Evolutionary conservation across 2,113 vertebrate genomes (phyloP).

Genomic region (Hippopotamus amphibius): DNA sequence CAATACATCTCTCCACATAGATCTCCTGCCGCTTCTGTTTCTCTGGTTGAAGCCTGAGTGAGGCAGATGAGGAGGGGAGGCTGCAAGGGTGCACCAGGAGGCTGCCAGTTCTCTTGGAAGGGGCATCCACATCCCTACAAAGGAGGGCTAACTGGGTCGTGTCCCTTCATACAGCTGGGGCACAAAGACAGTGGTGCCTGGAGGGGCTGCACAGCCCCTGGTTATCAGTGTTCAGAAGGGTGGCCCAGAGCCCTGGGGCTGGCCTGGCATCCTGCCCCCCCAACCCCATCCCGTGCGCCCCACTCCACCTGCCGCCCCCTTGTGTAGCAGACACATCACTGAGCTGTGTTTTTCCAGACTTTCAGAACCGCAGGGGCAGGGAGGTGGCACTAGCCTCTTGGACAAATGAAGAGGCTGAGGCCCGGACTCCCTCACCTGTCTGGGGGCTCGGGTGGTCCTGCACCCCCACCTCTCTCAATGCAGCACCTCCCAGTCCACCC

Average conservation of each 20-base stretch:
- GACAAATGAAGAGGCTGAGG: background rate
- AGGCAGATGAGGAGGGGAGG: background rate
- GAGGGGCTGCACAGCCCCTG: background rate
- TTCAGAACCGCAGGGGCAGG: background rate
- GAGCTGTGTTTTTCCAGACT: background rate
- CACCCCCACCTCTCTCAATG: background rate
- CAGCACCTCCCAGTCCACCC: background rate
- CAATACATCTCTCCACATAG: background rate
- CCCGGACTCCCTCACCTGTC: background rate
- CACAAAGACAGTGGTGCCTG: background rate
- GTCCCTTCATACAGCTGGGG: fast-evolving
- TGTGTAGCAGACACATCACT: no score
- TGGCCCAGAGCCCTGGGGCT: background rate
- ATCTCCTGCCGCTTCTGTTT: background rate
- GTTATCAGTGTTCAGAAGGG: background rate
- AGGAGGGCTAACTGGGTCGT: background rate
- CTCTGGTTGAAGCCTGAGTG: background rate
- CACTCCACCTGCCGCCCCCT: background rate
- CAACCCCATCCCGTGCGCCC: fast-evolving
- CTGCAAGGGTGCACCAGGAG: fast-evolving
- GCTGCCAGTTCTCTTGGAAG: background rate
- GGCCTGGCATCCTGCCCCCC: background rate
- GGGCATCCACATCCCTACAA: background rate
- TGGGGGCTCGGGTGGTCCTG: background rate
- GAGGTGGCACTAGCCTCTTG: background rate